A percentile compares a stretch with the other conserved stretches of the same genome.
phyloP scores from a whole-genome alignment of 2,113 vertebrate genomes.

The Nothoprocta pentlandii region DNA sequence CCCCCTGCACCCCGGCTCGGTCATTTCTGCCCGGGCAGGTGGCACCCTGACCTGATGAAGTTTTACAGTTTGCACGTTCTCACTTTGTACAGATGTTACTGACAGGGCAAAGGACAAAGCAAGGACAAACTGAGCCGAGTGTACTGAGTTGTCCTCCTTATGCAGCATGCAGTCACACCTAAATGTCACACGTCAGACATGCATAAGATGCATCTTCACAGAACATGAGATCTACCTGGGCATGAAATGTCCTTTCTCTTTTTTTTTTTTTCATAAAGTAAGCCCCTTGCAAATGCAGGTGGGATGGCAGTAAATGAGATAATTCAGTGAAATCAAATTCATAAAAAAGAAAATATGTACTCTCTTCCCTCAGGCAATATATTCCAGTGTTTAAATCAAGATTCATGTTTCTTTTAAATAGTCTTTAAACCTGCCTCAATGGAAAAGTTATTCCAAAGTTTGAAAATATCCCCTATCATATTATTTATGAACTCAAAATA shows the following conservation, averaged over 20 bases:
- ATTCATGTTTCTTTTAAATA: slow-evolving; percentile 58
- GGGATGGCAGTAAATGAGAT: slow-evolving; percentile 17
- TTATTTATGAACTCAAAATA: slow-evolving; percentile 69
- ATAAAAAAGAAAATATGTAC: slow-evolving; percentile 17
- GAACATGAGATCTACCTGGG: background rate
- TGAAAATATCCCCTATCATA: slow-evolving; percentile 59
- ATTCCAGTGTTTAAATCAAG: slow-evolving; percentile 54
- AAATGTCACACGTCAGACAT: background rate
- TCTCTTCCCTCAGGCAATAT: slow-evolving; percentile 47
- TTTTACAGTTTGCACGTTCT: background rate
- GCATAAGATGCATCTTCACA: background rate
- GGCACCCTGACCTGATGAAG: background rate
- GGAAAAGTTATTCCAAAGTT: slow-evolving; percentile 57
- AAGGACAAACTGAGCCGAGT: background rate
- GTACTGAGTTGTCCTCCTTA: background rate
- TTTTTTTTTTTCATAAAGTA: slow-evolving; percentile 9
- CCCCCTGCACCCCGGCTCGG: background rate
- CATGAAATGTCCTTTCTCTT: background rate
- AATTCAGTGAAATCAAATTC: slow-evolving; percentile 56
- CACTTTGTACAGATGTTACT: background rate
- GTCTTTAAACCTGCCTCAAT: slow-evolving; percentile 51
- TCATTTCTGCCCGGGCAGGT: background rate
- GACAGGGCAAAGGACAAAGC: background rate
- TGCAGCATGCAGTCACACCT: background rate
- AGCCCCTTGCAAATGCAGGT: background rate